Evolutionary conservation across 2,888 invertebrate species (phyloP).

Genomic region (Ormyrus pomaceus): DNA sequence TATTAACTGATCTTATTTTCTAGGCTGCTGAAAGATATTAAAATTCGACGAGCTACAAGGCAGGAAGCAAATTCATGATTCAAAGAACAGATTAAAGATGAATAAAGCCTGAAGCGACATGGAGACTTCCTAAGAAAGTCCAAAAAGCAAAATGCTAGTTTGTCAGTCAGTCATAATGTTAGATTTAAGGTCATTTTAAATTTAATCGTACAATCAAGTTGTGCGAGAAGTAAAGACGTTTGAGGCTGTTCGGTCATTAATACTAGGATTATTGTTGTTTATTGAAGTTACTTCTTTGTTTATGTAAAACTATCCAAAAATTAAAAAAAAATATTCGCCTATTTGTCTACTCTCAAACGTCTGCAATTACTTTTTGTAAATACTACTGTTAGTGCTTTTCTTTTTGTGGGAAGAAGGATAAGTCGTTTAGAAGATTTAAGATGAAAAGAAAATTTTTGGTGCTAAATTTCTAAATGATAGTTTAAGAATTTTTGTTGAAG

Average conservation of each 20-base stretch:
- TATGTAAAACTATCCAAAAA: constrained; percentile 30
- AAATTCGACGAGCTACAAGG: constrained; percentile 20
- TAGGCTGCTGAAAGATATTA: constrained; percentile 41
- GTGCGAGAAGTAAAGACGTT: constrained; percentile 43
- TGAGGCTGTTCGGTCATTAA: constrained; percentile 46
- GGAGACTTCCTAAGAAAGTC: constrained; percentile 37
- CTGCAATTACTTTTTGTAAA: constrained; percentile 55
- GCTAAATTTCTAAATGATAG: constrained; percentile 52
- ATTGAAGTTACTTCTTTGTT: constrained; percentile 46
- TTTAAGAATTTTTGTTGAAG: constrained; percentile 35
- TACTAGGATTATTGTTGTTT: constrained; percentile 52
- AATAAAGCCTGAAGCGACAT: constrained; percentile 41
- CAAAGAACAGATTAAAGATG: not conserved
- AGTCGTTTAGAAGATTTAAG: constrained; percentile 40
- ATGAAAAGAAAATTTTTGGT: constrained; percentile 54
- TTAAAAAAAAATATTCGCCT: not conserved
- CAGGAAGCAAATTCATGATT: constrained; percentile 22
- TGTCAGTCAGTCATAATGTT: constrained; percentile 57
- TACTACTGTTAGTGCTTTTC: constrained; percentile 47
- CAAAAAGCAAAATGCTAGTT: constrained; percentile 40
- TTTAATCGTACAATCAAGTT: constrained; percentile 46
- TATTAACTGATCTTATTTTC: not conserved
- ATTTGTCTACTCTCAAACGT: constrained; percentile 49
- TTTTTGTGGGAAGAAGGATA: constrained; percentile 46
- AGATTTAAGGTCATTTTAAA: constrained; percentile 38